Conservation (phyloP, 2,888 invertebrate genomes). For the Amphipyra berbera region DNA sequence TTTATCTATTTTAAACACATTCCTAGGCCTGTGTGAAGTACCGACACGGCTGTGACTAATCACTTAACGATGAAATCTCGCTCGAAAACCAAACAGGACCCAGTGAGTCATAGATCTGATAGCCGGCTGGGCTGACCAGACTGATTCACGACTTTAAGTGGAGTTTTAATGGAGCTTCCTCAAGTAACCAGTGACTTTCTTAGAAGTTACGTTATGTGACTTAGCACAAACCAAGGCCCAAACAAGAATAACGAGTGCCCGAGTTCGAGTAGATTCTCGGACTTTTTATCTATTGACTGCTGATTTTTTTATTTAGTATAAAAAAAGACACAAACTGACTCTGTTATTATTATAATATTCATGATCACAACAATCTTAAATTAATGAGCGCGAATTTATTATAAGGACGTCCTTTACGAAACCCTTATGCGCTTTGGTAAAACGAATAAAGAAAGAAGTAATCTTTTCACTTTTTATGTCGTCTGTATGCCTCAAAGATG, state of each 20-base stretch:
- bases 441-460: constrained; percentile 25
- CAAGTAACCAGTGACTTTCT: constrained; percentile 33
- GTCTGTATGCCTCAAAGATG: constrained; percentile 23
- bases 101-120: constrained; percentile 70
- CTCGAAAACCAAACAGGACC: constrained; percentile 58
- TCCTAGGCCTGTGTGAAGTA: constrained; percentile 51
- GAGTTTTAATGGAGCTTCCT: constrained; percentile 32
- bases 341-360: neutral
- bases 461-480: constrained; percentile 14
- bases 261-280: neutral
- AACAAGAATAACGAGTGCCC: constrained; percentile 17
- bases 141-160: constrained; percentile 54
- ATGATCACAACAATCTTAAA: constrained; percentile 3
- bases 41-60: constrained; percentile 63
- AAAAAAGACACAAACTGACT: neutral
- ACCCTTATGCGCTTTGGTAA: neutral
- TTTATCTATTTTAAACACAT: constrained; percentile 58
- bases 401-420: neutral
- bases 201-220: constrained; percentile 23
- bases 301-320: neutral
- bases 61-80: constrained; percentile 67
- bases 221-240: constrained; percentile 1
- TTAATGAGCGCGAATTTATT: neutral
- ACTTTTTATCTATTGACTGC: constrained; percentile 1
- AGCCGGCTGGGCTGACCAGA: constrained; percentile 45